Base-by-base conservation (phyloP, 2,797 vertebrate genomes). In the Spinibarbus caldwelli region DNA sequence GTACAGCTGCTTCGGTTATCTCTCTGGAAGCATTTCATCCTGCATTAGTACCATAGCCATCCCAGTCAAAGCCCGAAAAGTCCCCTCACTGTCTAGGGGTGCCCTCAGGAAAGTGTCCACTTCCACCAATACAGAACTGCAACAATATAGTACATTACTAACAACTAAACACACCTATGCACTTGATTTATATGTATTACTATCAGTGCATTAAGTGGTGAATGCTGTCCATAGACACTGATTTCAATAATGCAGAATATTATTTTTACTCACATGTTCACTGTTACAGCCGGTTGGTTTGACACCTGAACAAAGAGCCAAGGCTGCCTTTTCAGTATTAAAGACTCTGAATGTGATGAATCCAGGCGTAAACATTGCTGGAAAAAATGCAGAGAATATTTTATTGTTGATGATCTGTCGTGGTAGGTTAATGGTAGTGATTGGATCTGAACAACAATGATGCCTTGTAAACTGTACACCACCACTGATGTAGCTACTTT, bases 281-380 rank as follows among this genome's bases (percentile, higher is more conserved):
- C 89, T 83, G 86, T 94, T 86, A 59, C 91, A 94, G 71, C 86
- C 85, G 2, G 90, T 93, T 88, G 93, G 91, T 91, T 89, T 91
- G 11, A 92, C 71, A 75, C 93, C 93, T 43, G 93, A 90, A 90
- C 95, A 96, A 86, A 96, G 92, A 86, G 94, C 93, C 43, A 89
- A 68, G 0, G 92, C 93, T 85, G 91, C 93, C 84, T 85, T 90
- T 82, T 94, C 92, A 70, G 70, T 49, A 87, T 93, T 94, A 85
- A 93, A 93, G 31, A 92, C 94, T 85, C 54, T 92, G 92, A 96
- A 95, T 85, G 92, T 92, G 87, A 96, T 72, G 87, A 87, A 94
- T 79, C 91, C 94, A 71, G 94, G 71, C 71, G 76, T 71, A 86
- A 93, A 88, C 88, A 95, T 89, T n/a, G 3, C 93, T 93, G 15